Conservation (phyloP, 2,888 invertebrate species). For the Synanthedon andrenaeformis region DNA sequence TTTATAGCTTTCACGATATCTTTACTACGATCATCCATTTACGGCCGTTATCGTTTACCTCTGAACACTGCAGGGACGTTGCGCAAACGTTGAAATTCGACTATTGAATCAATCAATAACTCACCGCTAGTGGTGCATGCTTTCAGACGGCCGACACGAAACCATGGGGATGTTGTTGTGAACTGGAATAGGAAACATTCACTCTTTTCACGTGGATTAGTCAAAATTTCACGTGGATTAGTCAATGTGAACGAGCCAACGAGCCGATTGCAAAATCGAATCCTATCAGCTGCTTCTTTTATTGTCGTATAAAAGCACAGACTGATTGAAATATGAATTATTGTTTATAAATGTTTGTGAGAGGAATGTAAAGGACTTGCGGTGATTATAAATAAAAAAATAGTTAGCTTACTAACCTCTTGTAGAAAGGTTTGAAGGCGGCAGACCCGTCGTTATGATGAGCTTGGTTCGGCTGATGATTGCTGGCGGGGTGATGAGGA, state of each 20-base stretch:
- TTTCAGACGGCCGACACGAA: slow-evolving; percentile 82
- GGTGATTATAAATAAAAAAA: too few species aligned
- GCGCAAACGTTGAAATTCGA: slow-evolving; percentile 10
- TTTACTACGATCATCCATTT: slow-evolving; percentile 54
- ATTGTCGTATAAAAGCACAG: too few species aligned
- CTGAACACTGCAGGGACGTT: slow-evolving; percentile 16
- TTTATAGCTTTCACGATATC: slow-evolving; percentile 54
- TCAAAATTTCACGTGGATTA: slow-evolving; percentile 1
- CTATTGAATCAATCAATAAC: slow-evolving; percentile 50
- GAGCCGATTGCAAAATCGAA: neutral
- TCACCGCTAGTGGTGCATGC: slow-evolving; percentile 48
- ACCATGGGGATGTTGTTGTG: slow-evolving; percentile 79
- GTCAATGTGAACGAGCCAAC: neutral
- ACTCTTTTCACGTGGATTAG: slow-evolving; percentile 43
- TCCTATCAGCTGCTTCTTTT: neutral
- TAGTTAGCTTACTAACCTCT: slow-evolving; percentile 74
- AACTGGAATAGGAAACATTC: slow-evolving; percentile 67
- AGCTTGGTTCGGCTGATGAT: slow-evolving; percentile 59
- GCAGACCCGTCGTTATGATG: slow-evolving; percentile 71
- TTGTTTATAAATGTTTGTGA: too few species aligned
- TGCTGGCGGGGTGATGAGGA: slow-evolving; percentile 62
- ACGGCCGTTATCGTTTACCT: slow-evolving; percentile 45
- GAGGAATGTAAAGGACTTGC: too few species aligned
- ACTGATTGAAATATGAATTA: too few species aligned
- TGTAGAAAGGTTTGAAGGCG: slow-evolving; percentile 91